These are phyloP conservation scores for Meloidogyne exigua DNA, from an alignment of 1,140 invertebrate species.

Conservation along the genomic window DNA sequence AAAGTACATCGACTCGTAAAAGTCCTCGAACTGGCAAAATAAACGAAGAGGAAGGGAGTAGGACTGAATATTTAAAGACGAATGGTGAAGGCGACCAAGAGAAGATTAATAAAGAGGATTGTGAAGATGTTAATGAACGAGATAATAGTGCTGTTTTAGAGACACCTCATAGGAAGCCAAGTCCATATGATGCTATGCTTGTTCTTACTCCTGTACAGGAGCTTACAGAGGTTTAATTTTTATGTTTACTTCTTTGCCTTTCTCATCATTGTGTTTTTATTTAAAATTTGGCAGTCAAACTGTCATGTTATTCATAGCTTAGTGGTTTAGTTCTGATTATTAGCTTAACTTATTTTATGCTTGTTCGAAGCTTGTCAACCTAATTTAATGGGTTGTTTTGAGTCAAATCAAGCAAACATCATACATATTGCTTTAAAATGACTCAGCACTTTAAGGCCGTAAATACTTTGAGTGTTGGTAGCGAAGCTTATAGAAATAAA, in stretches of 20 bases:
- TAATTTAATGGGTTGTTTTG: not conserved
- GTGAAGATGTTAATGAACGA: not conserved
- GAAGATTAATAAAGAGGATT: not conserved
- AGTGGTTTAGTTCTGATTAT: not conserved
- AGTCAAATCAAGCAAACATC: constrained; percentile 24
- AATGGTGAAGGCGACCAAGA: not conserved
- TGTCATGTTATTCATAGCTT: not conserved
- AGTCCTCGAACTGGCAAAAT: not conserved
- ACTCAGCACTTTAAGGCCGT: not conserved
- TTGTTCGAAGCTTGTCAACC: constrained; percentile 25
- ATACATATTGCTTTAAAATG: constrained; percentile 12
- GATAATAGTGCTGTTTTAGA: not conserved
- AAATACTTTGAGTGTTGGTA: constrained; percentile 16
- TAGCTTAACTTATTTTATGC: not conserved
- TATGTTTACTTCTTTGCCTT: not conserved
- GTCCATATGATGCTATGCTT: not conserved
- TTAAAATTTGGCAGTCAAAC: too few species aligned
- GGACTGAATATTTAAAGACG: not conserved
- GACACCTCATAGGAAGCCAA: not conserved
- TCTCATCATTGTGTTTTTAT: too few species aligned
- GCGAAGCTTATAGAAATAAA: constrained; percentile 15
- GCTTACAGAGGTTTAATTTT: not conserved
- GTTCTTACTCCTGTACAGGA: not conserved
- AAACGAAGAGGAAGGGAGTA: not conserved
- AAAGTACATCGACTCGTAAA: not conserved